These are phyloP conservation scores for Nemoura dubitans DNA, from an alignment of 2,888 invertebrate species.

Conservation along the genomic window DNA sequence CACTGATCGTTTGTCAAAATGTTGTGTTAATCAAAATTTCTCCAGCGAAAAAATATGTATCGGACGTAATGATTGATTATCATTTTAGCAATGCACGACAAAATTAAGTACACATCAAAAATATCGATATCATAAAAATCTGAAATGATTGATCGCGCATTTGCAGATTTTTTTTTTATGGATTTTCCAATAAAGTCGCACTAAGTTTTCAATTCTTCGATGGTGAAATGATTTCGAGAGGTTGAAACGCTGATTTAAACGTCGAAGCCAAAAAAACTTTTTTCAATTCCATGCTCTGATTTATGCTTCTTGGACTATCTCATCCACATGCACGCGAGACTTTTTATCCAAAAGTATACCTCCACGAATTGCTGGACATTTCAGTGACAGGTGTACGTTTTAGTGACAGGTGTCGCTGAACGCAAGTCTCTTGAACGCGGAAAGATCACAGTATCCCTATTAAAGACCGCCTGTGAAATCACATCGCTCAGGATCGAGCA, in stretches of 20 bases:
- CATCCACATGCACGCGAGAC: not conserved
- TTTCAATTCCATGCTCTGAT: not conserved
- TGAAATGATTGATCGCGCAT: not conserved
- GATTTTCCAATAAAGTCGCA: not conserved
- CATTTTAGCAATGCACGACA: not conserved
- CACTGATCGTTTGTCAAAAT: conserved; percentile 7
- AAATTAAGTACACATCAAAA: not conserved
- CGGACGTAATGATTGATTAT: not conserved
- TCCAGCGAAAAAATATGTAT: not conserved
- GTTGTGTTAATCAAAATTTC: not conserved
- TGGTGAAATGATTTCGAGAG: not conserved
- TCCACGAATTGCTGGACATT: not conserved
- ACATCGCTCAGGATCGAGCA: not conserved
- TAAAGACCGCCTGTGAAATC: not conserved
- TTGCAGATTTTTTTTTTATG: not conserved
- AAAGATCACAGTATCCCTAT: too few relatives aligned
- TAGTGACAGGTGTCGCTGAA: not conserved
- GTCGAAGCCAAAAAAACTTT: not conserved
- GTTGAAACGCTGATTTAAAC: not conserved
- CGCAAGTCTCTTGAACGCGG: not conserved
- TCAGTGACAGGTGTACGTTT: not conserved
- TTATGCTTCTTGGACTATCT: not conserved
- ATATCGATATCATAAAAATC: not conserved
- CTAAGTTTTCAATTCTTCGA: not conserved
- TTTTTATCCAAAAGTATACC: not conserved